Evolutionary conservation across 2,113 vertebrate genomes (phyloP).

Genomic region (Grallaria varia): DNA sequence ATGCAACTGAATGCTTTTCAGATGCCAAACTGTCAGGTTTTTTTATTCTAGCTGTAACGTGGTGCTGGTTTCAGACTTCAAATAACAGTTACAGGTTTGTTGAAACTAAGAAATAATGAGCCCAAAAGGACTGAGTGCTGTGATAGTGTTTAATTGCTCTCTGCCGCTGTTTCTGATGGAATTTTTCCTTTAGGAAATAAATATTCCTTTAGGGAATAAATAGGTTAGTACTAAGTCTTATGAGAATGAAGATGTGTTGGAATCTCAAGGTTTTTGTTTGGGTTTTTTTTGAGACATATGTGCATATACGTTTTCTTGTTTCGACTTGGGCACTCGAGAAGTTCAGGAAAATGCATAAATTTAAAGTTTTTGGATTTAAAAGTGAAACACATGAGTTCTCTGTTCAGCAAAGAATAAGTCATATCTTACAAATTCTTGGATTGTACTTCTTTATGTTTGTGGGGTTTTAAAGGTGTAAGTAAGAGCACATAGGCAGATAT

Average conservation of each 20-base stretch:
- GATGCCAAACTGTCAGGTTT: background rate
- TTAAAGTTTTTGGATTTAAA: background rate
- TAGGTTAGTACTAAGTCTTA: background rate
- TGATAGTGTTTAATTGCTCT: background rate
- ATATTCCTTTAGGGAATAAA: background rate
- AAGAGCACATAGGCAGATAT: background rate
- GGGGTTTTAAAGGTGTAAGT: background rate
- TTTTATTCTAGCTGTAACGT: background rate
- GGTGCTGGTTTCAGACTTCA: background rate
- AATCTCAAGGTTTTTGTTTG: background rate
- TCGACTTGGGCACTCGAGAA: background rate
- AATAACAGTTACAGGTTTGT: background rate
- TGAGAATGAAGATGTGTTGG: background rate
- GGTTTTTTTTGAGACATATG: background rate
- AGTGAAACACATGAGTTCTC: background rate
- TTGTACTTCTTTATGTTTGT: background rate
- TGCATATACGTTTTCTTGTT: background rate
- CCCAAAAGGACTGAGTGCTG: background rate
- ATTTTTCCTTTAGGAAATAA: background rate
- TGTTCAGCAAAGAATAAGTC: background rate
- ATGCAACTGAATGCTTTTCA: background rate
- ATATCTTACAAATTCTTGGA: background rate
- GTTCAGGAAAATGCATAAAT: background rate
- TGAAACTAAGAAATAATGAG: background rate
- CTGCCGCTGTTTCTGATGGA: background rate